These are phyloP conservation scores for Agonopterix alstromeriana DNA, from an alignment of 2,888 invertebrate genomes.

Conservation along the genomic window DNA sequence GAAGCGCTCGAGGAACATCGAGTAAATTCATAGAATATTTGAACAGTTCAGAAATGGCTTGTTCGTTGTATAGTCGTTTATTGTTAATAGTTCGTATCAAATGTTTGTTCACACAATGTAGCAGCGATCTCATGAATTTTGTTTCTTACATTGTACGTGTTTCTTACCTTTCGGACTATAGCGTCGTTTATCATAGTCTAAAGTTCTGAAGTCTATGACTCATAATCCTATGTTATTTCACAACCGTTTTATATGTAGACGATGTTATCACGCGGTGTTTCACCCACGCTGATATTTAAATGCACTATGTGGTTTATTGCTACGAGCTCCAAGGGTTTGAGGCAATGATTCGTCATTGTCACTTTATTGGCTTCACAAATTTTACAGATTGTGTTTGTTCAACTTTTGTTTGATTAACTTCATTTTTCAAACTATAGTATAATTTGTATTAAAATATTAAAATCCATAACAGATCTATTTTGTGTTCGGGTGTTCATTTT, in stretches of 20 bases:
- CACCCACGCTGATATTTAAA: slow-evolving; percentile 47
- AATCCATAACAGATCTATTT: neutral
- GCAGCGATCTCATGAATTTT: no score
- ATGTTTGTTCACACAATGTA: no score
- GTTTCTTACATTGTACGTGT: no score
- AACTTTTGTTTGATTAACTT: neutral
- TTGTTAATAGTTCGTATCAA: no score
- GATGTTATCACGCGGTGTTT: slow-evolving; percentile 37
- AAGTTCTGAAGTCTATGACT: slow-evolving; percentile 22
- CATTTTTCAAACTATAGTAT: neutral
- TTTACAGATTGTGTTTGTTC: neutral
- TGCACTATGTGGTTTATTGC: slow-evolving; percentile 33
- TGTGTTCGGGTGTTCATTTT: neutral
- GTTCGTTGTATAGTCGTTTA: no score
- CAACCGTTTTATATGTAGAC: slow-evolving; percentile 30
- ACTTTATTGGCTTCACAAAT: slow-evolving; percentile 36
- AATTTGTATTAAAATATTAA: neutral
- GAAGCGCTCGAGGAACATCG: no score
- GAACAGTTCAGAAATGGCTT: no score
- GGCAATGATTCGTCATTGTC: slow-evolving; percentile 67
- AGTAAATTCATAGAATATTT: no score
- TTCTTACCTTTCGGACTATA: no score
- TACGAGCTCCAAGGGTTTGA: slow-evolving; percentile 28
- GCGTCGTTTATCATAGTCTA: neutral
- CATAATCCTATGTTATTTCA: slow-evolving; percentile 30